phyloP scores from a whole-genome alignment of 2,888 invertebrate genomes.

The Athripsodes cinereus region DNA sequence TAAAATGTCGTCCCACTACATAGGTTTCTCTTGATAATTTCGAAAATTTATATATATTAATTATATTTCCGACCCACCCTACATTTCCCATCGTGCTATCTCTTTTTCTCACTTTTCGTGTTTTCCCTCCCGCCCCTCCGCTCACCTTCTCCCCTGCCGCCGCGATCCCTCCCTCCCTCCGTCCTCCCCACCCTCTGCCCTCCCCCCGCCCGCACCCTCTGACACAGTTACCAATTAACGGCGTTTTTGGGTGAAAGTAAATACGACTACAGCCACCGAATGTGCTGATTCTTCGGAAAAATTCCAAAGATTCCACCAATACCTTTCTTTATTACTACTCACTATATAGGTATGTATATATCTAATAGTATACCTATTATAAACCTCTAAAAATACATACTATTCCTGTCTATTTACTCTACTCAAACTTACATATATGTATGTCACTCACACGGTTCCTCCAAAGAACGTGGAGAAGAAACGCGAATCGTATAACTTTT shows the following conservation, averaged over 20 bases:
- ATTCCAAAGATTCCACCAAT: not conserved
- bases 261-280: not conserved
- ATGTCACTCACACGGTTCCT: too few species aligned
- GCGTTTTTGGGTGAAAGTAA: slow-evolving; percentile 23
- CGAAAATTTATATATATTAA: too few species aligned
- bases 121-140: slow-evolving; percentile 7
- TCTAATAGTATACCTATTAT: too few species aligned
- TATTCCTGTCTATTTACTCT: too few species aligned
- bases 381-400: too few species aligned
- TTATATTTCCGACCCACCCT: not conserved
- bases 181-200: slow-evolving; percentile 1
- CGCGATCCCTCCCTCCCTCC: slow-evolving; percentile 1
- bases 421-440: too few species aligned
- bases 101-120: slow-evolving; percentile 1
- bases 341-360: not conserved
- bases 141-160: slow-evolving; percentile 2
- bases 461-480: too few species aligned
- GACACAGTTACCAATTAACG: slow-evolving; percentile 27
- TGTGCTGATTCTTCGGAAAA: not conserved
- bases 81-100: not conserved
- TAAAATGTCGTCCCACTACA: too few species aligned
- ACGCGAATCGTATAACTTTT: too few species aligned
- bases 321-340: not conserved
- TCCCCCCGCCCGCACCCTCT: slow-evolving; percentile 15
- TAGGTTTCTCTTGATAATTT: too few species aligned